These are phyloP conservation scores for Microhierax caerulescens DNA, from an alignment of 2,797 vertebrate genomes.

Conservation along the genomic window DNA sequence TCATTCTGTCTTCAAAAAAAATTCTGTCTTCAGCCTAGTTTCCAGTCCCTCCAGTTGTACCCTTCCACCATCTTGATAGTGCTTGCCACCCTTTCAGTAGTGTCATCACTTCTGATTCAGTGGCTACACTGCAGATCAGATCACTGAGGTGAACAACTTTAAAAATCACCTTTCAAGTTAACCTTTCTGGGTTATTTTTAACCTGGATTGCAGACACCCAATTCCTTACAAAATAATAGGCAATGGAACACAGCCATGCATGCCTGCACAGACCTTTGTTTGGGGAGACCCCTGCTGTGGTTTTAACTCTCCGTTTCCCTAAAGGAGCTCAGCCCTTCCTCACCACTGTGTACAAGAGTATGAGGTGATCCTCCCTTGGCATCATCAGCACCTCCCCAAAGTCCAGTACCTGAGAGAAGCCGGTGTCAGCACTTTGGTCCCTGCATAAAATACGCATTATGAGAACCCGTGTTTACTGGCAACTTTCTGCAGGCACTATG, in stretches of 20 bases:
- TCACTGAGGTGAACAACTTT: background rate
- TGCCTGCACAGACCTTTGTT: slow-evolving; percentile 42
- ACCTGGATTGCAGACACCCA: background rate
- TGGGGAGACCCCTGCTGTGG: background rate
- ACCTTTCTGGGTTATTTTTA: slow-evolving; percentile 46
- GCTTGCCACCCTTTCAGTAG: background rate
- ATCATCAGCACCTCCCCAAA: background rate
- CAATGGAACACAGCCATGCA: background rate
- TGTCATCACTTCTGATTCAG: background rate
- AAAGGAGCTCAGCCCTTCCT: background rate
- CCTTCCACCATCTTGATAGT: background rate
- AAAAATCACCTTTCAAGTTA: slow-evolving; percentile 2
- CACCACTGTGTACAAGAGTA: accelerated
- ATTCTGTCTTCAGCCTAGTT: background rate
- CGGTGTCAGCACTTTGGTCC: accelerated
- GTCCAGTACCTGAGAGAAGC: background rate
- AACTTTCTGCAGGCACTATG: accelerated
- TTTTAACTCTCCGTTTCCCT: background rate
- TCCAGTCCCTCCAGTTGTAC: background rate
- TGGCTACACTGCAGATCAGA: background rate
- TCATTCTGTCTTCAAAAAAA: background rate
- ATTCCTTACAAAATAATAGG: background rate
- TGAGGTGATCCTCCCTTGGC: background rate
- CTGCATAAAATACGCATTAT: accelerated
- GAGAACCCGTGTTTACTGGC: accelerated